Conservation (phyloP, 2,797 vertebrate species). For the Mormyrops boulengeri region DNA sequence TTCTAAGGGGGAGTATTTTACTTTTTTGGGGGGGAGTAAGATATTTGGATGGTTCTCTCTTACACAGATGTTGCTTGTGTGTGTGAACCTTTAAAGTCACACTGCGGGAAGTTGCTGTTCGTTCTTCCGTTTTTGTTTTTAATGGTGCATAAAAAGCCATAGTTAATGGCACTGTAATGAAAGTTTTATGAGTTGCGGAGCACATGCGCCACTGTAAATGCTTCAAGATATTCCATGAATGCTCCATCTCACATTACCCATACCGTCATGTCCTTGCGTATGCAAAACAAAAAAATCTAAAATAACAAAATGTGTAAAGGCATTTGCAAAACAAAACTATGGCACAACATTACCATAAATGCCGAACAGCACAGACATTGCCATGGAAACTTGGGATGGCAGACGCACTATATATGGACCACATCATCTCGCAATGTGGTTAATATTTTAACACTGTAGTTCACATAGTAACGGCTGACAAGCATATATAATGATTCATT, state of each 20-base stretch:
- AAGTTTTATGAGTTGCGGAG: not conserved
- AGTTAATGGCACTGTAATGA: not conserved
- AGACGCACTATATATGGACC: not conserved
- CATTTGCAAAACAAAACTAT: not conserved
- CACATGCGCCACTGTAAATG: not conserved
- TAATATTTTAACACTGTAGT: not conserved
- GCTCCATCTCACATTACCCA: not conserved
- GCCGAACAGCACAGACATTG: not conserved
- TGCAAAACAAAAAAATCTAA: not conserved
- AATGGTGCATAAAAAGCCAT: not conserved
- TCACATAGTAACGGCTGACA: not conserved
- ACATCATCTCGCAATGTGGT: not conserved
- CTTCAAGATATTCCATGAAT: not conserved
- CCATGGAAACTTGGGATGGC: not conserved
- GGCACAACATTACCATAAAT: not conserved
- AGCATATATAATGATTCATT: not conserved
- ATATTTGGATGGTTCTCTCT: not conserved
- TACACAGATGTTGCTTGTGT: not conserved
- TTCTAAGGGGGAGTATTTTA: not conserved
- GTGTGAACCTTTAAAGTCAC: slow-evolving; percentile 1
- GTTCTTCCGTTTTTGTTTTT: not conserved
- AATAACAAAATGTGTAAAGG: not conserved
- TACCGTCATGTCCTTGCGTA: not conserved
- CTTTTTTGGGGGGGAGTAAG: not conserved
- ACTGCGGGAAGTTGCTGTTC: not conserved